Evolutionary conservation across 2,797 vertebrate species (phyloP).

Genomic region (Rhabdomys pumilio): DNA sequence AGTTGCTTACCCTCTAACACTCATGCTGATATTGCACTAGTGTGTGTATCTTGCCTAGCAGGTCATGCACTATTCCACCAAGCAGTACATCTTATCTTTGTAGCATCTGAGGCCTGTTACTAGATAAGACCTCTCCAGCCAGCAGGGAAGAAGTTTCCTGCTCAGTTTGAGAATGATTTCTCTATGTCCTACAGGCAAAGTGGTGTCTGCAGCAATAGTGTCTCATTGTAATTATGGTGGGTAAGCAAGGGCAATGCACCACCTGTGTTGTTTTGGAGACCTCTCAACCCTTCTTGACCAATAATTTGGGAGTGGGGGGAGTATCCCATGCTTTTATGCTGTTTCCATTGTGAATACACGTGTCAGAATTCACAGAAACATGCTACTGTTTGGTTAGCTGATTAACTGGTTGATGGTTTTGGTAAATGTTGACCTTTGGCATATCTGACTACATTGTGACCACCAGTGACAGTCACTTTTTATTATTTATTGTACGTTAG

Average conservation of each 20-base stretch:
- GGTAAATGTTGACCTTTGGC: constrained; percentile 25
- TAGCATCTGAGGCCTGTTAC: background rate
- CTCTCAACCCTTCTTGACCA: background rate
- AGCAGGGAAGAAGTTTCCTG: background rate
- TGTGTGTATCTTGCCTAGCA: background rate
- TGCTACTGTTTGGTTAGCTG: background rate
- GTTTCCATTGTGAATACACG: background rate
- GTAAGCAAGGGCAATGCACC: background rate
- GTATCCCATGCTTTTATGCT: background rate
- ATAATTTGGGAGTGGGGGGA: background rate
- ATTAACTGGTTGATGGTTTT: background rate
- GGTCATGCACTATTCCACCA: background rate
- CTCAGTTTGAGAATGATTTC: background rate
- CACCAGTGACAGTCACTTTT: background rate
- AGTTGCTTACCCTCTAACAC: background rate
- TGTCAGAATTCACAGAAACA: constrained; percentile 51
- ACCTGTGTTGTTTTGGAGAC: background rate
- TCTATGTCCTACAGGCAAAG: background rate
- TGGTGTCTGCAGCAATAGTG: background rate
- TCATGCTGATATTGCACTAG: background rate
- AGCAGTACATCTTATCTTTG: background rate
- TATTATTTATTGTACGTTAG: background rate
- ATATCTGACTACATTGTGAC: background rate
- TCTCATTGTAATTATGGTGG: background rate
- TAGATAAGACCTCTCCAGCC: background rate